phyloP scores from a whole-genome alignment of 2,797 vertebrate genomes.

The Telmatherina bonti region DNA sequence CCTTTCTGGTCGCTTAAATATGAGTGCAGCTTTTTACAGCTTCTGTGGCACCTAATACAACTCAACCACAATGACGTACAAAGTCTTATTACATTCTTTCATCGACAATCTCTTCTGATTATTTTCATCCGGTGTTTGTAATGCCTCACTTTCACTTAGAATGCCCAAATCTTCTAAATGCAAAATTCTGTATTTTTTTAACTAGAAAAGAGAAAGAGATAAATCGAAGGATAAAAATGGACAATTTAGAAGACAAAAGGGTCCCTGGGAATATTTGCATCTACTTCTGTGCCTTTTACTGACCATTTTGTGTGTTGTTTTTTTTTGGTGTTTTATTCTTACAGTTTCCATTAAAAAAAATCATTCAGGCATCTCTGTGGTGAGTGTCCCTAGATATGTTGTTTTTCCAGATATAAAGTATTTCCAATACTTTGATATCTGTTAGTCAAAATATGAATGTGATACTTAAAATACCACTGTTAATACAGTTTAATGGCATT shows the following conservation, averaged over 20 bases:
- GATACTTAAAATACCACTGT: too few relatives aligned
- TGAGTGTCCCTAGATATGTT: neutral
- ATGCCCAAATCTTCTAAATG: neutral
- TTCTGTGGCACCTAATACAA: constrained; percentile 13
- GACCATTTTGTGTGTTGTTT: neutral
- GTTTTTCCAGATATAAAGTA: neutral
- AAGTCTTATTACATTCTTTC: constrained; percentile 29
- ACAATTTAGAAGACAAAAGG: neutral
- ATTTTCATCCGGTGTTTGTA: neutral
- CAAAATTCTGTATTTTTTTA: neutral
- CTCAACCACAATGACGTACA: constrained; percentile 13
- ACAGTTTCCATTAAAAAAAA: neutral
- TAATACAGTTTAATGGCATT: too few relatives aligned
- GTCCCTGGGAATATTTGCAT: neutral
- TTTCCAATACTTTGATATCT: too few relatives aligned
- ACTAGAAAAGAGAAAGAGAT: neutral
- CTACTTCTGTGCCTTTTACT: neutral
- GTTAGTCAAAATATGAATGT: too few relatives aligned
- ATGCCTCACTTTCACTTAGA: neutral
- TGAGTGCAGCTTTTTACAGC: neutral
- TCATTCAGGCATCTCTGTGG: neutral
- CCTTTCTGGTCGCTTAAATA: constrained; percentile 8
- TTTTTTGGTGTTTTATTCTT: neutral
- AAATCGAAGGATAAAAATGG: too few relatives aligned
- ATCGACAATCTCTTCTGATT: constrained; percentile 1